Evolutionary conservation across 2,797 vertebrate genomes (phyloP).

Genomic region (Liasis olivaceus): DNA sequence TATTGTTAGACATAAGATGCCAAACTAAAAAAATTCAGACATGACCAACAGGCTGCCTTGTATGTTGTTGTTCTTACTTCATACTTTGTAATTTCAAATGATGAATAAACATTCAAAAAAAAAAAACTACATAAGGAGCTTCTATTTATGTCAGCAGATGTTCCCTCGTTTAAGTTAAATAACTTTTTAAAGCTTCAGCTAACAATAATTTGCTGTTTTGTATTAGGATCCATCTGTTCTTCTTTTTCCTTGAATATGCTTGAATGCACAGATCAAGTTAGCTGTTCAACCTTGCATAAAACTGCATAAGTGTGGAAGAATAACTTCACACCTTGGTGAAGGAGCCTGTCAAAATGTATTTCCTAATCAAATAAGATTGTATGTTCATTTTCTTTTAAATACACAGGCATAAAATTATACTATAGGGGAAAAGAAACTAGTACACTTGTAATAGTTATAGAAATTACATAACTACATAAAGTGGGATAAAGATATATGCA

Average conservation of each 20-base stretch:
- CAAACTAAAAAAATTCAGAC: neutral
- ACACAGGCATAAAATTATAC: neutral
- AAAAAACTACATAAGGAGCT: constrained; percentile 57
- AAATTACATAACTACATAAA: neutral
- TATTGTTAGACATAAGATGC: neutral
- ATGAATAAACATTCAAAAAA: constrained; percentile 63
- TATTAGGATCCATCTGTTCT: constrained; percentile 72
- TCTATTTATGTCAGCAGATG: constrained; percentile 76
- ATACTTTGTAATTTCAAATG: constrained; percentile 60
- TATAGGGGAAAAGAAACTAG: constrained; percentile 47
- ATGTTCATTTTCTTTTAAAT: neutral
- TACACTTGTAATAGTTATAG: constrained; percentile 30
- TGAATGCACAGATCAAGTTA: constrained; percentile 74
- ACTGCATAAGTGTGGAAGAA: constrained; percentile 58
- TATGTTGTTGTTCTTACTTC: constrained; percentile 43
- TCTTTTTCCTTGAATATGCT: constrained; percentile 60
- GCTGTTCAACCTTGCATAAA: constrained; percentile 61
- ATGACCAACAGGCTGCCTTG: neutral
- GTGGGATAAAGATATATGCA: neutral
- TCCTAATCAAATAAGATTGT: constrained; percentile 59
- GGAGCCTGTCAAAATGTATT: constrained; percentile 60
- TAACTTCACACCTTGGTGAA: constrained; percentile 61
- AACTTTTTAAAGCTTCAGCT: constrained; percentile 71
- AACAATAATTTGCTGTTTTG: constrained; percentile 69
- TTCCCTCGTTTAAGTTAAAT: constrained; percentile 68